Evolutionary conservation across 2,888 invertebrate genomes (phyloP), one percentile per base, ranked within the genome.

Genomic region (Ctenicera cuprea): DNA sequence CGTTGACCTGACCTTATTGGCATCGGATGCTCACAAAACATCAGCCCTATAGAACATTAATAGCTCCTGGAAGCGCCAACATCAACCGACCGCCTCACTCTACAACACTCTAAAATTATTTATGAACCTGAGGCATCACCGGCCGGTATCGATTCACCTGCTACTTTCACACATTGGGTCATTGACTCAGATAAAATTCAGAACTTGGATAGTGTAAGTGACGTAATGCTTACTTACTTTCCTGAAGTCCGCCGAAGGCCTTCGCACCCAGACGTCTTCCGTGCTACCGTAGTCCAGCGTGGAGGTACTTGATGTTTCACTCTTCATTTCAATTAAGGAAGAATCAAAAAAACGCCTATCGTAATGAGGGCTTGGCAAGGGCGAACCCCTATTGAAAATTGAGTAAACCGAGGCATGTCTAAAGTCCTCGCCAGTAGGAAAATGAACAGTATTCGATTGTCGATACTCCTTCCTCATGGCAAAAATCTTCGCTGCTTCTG

Each of bases 311-410:
- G 91, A 91, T n/a, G 92, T 92, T 69, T 90, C 90, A 79, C 92
- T 93, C 84, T 94, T 93, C 87, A 95, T 94, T 87, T 94, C 94
- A 80, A 95, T 92, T 78, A 95, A 88, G 77, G 94, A 94, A 79
- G 93, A 92, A 87, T 95, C 95, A 84, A 95, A 95, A 88, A 94
- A 95, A 77, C 92, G 89, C 83, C 93, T 93, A 86, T 95, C 94
- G 76, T 92, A 89, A 86, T 95, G 95, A 1, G 92, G 93, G 82
- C 90, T 89, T 26, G 87, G 88, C 74, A 89, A 81, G 1, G 89
- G 88, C 48, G 89, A 88, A 57, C 86, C 85, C 66, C 85, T 57
- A 85, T 79, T 86, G 85, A 93, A 93, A 73, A 93, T 87, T 12
- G 90, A 88, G 79, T 91, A 90, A 20, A 92, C 88, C 45, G 90